Evolutionary conservation across 2,113 vertebrate species (phyloP).

Genomic region (Cavia aperea): DNA sequence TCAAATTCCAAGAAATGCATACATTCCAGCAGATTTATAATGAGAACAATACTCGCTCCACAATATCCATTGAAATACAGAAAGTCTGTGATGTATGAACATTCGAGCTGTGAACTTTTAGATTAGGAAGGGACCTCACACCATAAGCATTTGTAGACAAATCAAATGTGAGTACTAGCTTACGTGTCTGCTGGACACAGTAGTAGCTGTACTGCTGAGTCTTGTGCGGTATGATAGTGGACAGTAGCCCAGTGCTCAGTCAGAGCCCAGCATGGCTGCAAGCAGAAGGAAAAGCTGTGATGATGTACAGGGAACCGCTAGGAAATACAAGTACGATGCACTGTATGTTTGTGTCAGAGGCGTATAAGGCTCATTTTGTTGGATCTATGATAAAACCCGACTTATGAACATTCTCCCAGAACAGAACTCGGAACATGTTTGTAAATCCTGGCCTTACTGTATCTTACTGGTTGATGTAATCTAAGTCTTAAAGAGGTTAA

Average conservation of each 20-base stretch:
- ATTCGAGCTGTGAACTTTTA: neutral
- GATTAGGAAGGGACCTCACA: neutral
- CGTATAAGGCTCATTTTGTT: neutral
- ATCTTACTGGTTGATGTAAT: neutral
- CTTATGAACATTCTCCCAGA: neutral
- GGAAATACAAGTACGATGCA: no score
- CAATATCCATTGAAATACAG: neutral
- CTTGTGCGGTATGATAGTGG: neutral
- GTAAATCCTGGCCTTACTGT: neutral
- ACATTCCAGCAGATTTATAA: neutral
- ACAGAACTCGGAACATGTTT: neutral
- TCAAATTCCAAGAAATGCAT: neutral
- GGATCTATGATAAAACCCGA: neutral
- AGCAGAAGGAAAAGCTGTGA: neutral
- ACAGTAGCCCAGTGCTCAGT: neutral
- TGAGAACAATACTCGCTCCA: neutral
- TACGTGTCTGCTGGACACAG: neutral
- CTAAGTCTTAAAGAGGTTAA: neutral
- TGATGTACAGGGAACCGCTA: fast-evolving
- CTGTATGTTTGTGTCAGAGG: neutral
- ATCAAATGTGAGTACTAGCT: neutral
- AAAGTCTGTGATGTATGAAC: neutral
- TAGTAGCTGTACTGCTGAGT: neutral
- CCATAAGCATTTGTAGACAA: neutral
- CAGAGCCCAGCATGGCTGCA: neutral